Evolutionary conservation across 2,888 invertebrate species (phyloP).

Genomic region (Craniophora ligustri): DNA sequence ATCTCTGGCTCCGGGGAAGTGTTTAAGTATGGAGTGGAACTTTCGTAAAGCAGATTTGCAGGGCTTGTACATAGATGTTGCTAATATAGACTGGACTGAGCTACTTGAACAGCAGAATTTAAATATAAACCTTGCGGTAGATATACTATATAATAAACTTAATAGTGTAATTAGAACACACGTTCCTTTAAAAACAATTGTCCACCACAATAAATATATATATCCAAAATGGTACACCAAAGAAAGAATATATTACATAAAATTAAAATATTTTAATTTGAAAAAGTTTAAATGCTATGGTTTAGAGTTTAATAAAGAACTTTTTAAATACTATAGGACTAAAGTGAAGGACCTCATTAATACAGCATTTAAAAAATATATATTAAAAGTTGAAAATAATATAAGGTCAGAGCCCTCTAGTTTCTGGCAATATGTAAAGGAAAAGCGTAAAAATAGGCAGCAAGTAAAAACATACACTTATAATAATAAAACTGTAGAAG

Average conservation of each 20-base stretch:
- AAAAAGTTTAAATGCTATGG: too few species aligned
- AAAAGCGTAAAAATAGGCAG: conserved; percentile 5
- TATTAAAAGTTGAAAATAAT: not conserved
- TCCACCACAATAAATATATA: not conserved
- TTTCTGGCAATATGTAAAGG: conserved; percentile 9
- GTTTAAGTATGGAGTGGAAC: not conserved
- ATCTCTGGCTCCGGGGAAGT: not conserved
- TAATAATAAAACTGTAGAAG: too few species aligned
- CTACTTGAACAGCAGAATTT: not conserved
- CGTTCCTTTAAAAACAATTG: not conserved
- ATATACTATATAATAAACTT: conserved; percentile 2
- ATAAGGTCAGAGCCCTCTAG: not conserved
- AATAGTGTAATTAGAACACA: not conserved
- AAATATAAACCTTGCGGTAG: not conserved
- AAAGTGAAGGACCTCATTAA: too few species aligned
- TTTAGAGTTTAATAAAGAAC: conserved; percentile 6
- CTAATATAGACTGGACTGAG: conserved; percentile 2
- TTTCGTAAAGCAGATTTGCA: conserved; percentile 3
- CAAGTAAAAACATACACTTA: too few species aligned
- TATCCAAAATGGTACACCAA: not conserved
- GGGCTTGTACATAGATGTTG: conserved; percentile 1
- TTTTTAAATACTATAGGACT: too few species aligned
- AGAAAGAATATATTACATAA: not conserved
- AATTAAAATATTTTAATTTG: conserved; percentile 10
- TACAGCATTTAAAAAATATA: conserved; percentile 1